Evolutionary conservation across 2,888 invertebrate genomes (phyloP).

Genomic region (Chrysolina americana): DNA sequence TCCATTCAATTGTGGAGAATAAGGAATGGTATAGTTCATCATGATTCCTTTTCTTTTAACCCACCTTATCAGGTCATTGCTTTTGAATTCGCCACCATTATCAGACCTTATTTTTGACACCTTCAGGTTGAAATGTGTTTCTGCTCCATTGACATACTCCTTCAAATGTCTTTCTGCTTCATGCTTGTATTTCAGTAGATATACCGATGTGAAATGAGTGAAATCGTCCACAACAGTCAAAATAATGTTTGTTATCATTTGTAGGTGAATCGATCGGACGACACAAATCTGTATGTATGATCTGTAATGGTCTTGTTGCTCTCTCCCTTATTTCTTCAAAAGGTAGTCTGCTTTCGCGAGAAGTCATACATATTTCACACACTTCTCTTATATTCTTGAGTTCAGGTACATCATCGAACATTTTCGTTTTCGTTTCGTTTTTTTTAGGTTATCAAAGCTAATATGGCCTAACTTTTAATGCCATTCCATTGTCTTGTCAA

Average conservation of each 20-base stretch:
- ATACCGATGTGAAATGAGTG: slow-evolving; percentile 13
- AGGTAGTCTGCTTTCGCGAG: slow-evolving; percentile 10
- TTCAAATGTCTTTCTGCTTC: not conserved
- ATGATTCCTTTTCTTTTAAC: too few species aligned
- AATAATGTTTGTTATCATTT: slow-evolving; percentile 13
- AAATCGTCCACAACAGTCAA: slow-evolving; percentile 7
- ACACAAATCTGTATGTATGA: slow-evolving; percentile 17
- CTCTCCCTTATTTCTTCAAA: not conserved
- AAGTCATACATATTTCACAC: slow-evolving; percentile 14
- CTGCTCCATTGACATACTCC: not conserved
- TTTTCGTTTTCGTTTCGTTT: not conserved
- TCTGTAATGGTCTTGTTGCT: slow-evolving; percentile 14
- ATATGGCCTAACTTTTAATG: slow-evolving; percentile 11
- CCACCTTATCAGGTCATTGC: too few species aligned
- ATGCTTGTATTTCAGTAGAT: slow-evolving; percentile 5
- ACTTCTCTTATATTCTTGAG: slow-evolving; percentile 6
- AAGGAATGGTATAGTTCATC: too few species aligned
- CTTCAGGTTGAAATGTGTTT: not conserved
- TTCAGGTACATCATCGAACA: too few species aligned
- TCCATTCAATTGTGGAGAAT: too few species aligned
- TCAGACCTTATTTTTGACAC: not conserved
- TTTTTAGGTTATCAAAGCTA: slow-evolving; percentile 15
- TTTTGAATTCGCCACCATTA: not conserved
- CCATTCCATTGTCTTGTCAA: slow-evolving; percentile 15
- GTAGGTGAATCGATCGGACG: slow-evolving; percentile 2